Conservation (phyloP, 92 coral and sea anemone species). For the Porites divaricata region DNA sequence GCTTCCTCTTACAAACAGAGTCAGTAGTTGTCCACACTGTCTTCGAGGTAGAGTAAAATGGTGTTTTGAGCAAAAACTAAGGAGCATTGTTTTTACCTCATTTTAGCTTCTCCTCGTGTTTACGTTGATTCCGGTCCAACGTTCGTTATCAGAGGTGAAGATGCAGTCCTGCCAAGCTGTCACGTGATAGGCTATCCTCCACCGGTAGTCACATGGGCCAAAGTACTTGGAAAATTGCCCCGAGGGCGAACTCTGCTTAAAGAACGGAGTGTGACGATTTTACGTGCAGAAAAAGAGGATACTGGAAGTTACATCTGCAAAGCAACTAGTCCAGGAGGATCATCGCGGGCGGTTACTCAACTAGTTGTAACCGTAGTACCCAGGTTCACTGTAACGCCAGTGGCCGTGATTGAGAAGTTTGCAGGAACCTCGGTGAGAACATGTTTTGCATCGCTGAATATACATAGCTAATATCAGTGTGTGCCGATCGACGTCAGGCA, state of each 20-base stretch:
- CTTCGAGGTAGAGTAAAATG: too few relatives aligned
- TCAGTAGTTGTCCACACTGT: too few relatives aligned
- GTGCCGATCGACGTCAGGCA: too few relatives aligned
- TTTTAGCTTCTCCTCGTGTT: neutral
- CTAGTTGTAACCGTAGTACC: neutral
- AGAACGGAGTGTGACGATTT: slow-evolving; percentile 44
- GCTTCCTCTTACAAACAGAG: too few relatives aligned
- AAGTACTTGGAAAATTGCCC: slow-evolving; percentile 61
- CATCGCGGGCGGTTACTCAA: slow-evolving; percentile 16
- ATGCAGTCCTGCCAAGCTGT: neutral
- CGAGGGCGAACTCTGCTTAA: slow-evolving; percentile 49
- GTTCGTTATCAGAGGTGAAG: slow-evolving; percentile 1
- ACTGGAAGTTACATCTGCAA: slow-evolving; percentile 66
- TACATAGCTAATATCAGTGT: neutral
- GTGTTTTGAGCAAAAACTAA: too few relatives aligned
- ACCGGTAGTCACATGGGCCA: slow-evolving; percentile 72
- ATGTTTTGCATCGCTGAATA: neutral
- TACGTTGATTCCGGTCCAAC: slow-evolving; percentile 12
- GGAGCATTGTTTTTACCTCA: too few relatives aligned
- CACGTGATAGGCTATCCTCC: slow-evolving; percentile 61
- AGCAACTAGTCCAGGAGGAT: slow-evolving; percentile 53
- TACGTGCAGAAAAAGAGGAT: slow-evolving; percentile 39
- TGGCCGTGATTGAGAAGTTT: slow-evolving; percentile 36
- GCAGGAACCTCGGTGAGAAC: slow-evolving; percentile 45
- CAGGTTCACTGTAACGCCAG: neutral